Percentiles rank a stretch among this genome's conserved stretches.
Evolutionary conservation across 2,797 vertebrate species (phyloP).

Genomic region (Eurystomus glaucurus): DNA sequence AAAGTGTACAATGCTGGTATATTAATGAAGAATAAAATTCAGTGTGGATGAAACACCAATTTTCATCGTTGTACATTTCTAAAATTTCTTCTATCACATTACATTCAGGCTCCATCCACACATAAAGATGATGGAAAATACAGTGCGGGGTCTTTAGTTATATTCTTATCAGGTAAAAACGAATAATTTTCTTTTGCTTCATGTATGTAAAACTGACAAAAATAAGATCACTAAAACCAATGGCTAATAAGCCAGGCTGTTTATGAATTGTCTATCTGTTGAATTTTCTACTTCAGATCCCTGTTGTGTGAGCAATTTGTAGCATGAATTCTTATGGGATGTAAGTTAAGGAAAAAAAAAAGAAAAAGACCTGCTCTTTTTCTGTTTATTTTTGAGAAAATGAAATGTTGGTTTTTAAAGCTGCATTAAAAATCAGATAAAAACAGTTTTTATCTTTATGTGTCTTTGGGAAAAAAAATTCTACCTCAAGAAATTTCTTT

Average conservation of each 20-base stretch:
- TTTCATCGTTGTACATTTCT: conserved; percentile 5
- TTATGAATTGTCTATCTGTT: conserved; percentile 44
- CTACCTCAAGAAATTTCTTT: conserved; percentile 91
- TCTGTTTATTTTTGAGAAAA: conserved; percentile 75
- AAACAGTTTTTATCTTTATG: conserved; percentile 82
- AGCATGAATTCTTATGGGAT: conserved; percentile 73
- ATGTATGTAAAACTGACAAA: conserved; percentile 26
- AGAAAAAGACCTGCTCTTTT: background rate
- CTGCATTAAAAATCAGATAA: conserved; percentile 73
- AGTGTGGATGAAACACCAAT: background rate
- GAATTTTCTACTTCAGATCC: conserved; percentile 56
- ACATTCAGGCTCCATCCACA: background rate
- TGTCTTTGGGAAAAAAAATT: conserved; percentile 82
- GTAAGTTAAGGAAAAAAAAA: background rate
- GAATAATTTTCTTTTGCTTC: conserved; percentile 32
- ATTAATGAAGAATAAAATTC: conserved; percentile 53
- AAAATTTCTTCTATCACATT: background rate
- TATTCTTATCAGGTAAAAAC: conserved; percentile 37
- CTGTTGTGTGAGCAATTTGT: conserved; percentile 42
- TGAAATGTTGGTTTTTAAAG: conserved; percentile 64
- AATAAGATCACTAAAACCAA: conserved; percentile 18
- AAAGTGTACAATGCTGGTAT: background rate
- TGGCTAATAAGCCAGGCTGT: background rate
- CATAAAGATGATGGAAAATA: conserved; percentile 23
- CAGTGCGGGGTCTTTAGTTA: background rate